phyloP scores from a whole-genome alignment of 2,888 invertebrate species.

The Hartigia nigra region DNA sequence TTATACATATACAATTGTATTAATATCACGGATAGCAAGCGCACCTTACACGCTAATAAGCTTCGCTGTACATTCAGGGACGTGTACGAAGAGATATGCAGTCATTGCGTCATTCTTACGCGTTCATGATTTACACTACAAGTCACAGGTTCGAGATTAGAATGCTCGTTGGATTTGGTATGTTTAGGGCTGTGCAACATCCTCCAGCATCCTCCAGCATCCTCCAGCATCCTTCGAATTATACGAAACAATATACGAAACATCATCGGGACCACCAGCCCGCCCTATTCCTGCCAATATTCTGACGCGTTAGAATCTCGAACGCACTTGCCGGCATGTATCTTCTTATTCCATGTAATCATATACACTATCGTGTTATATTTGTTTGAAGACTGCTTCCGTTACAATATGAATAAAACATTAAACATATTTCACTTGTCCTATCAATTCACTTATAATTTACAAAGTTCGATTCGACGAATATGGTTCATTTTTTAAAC shows the following conservation, averaged over 20 bases:
- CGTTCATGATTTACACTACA: constrained; percentile 1
- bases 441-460: too few relatives aligned
- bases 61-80: constrained; percentile 37
- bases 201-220: constrained; percentile 43
- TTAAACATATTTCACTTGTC: not conserved
- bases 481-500: too few relatives aligned
- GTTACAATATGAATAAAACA: constrained; percentile 45
- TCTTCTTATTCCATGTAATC: constrained; percentile 50
- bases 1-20: constrained; percentile 16
- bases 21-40: constrained; percentile 46
- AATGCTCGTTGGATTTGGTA: not conserved
- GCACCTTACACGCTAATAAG: constrained; percentile 51
- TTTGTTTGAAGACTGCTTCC: constrained; percentile 63
- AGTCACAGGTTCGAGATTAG: not conserved
- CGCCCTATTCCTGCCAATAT: not conserved
- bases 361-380: constrained; percentile 49
- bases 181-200: not conserved
- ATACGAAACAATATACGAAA: constrained; percentile 22
- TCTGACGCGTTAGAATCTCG: constrained; percentile 13
- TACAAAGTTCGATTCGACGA: too few relatives aligned
- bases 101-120: not conserved
- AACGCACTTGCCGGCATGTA: constrained; percentile 23
- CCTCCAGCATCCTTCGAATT: constrained; percentile 29
- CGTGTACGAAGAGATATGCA: constrained; percentile 2
- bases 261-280: not conserved